Evolutionary conservation across 2,113 vertebrate species (phyloP).

Genomic region (Epinephelus fuscoguttatus): DNA sequence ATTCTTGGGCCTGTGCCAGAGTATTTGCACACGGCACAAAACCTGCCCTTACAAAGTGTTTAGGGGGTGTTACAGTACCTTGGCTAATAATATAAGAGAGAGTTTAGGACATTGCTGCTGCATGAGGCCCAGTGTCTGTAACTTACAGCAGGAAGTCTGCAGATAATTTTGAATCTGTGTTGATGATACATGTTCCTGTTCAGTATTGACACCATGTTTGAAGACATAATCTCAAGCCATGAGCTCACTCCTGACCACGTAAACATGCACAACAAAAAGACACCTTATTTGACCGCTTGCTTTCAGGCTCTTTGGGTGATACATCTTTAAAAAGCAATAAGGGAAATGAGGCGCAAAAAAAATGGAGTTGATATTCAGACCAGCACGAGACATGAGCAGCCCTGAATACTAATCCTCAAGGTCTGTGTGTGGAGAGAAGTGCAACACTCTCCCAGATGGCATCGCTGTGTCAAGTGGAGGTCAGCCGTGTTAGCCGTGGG

Average conservation of each 20-base stretch:
- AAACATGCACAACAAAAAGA: background rate
- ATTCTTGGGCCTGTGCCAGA: too few relatives aligned
- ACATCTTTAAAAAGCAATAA: constrained; percentile 31
- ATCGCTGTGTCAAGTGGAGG: constrained; percentile 31
- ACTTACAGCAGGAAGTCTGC: background rate
- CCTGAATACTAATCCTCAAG: constrained; percentile 46
- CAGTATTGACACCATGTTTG: background rate
- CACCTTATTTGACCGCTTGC: background rate
- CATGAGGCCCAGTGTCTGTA: background rate
- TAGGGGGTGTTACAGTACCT: too few relatives aligned
- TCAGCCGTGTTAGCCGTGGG: constrained; percentile 38
- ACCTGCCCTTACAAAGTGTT: too few relatives aligned
- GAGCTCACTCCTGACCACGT: background rate
- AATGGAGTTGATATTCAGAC: background rate
- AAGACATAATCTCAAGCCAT: background rate
- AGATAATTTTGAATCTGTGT: background rate
- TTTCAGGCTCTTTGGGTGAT: constrained; percentile 3
- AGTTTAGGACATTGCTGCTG: too few relatives aligned
- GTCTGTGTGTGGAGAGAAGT: constrained; percentile 19
- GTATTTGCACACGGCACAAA: too few relatives aligned
- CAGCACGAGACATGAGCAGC: background rate
- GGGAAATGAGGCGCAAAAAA: constrained; percentile 6
- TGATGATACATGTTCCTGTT: too few relatives aligned
- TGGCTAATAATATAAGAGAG: too few relatives aligned
- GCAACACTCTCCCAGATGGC: constrained; percentile 28